These are phyloP conservation scores for Lithobates sylvaticus DNA, from an alignment of 2,797 vertebrate species.

Conservation along the genomic window DNA sequence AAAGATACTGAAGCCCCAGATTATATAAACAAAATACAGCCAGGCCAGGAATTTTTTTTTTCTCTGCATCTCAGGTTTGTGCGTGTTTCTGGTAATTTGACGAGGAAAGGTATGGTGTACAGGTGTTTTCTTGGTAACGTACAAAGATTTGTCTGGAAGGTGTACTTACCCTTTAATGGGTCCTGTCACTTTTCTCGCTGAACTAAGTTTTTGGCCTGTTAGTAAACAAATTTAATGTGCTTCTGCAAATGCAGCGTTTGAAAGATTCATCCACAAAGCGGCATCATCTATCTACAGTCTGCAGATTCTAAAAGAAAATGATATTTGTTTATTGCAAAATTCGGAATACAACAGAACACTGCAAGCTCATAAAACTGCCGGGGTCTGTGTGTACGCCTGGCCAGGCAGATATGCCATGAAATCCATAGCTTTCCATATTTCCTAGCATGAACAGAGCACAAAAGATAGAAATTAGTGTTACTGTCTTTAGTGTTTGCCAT, in stretches of 20 bases:
- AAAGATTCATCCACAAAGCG: slow-evolving; percentile 23
- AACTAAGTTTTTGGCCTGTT: neutral
- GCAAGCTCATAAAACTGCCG: slow-evolving; percentile 33
- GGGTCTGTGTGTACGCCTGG: slow-evolving; percentile 16
- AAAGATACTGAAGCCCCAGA: too few relatives aligned
- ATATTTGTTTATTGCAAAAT: slow-evolving; percentile 38
- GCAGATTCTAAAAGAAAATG: slow-evolving; percentile 9
- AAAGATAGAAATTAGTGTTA: slow-evolving; percentile 22
- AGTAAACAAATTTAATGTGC: neutral
- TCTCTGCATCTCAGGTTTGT: too few relatives aligned
- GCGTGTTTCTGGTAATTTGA: too few relatives aligned
- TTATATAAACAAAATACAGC: too few relatives aligned
- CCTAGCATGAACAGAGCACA: slow-evolving; percentile 2
- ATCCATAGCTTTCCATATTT: neutral
- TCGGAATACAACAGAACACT: slow-evolving; percentile 27
- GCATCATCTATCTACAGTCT: slow-evolving; percentile 7
- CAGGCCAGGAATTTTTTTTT: too few relatives aligned
- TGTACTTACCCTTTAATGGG: neutral
- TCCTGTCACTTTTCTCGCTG: neutral
- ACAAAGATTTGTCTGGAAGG: neutral
- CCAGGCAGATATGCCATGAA: slow-evolving; percentile 14
- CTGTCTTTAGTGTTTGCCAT: neutral
- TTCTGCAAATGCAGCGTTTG: neutral
- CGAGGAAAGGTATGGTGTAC: neutral
- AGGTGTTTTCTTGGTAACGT: neutral